These are phyloP conservation scores for Gopherus flavomarginatus DNA, from an alignment of 2,113 vertebrate genomes.

Conservation along the genomic window DNA sequence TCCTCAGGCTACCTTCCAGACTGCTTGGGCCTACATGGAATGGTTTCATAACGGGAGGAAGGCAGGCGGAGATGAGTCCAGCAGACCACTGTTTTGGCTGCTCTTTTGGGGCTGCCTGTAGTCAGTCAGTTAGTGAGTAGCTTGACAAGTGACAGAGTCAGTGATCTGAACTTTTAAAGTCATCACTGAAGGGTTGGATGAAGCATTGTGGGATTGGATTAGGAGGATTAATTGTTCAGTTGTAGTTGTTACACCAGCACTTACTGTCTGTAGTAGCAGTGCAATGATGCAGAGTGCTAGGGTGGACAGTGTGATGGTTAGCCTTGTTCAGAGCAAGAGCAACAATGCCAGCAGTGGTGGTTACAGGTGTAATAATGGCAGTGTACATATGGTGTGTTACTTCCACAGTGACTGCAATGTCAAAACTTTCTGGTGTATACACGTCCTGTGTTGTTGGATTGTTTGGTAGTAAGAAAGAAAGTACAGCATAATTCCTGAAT, in stretches of 20 bases:
- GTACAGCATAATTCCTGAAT: background rate
- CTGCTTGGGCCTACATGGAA: background rate
- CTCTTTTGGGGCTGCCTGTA: background rate
- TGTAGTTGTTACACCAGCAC: background rate
- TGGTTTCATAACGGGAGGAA: background rate
- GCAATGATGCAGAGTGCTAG: too few relatives aligned
- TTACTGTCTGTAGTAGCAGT: too few relatives aligned
- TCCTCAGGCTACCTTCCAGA: too few relatives aligned
- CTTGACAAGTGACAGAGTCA: background rate
- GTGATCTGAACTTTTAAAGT: background rate
- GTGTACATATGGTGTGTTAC: too few relatives aligned
- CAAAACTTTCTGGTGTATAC: too few relatives aligned
- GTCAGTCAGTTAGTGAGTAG: background rate
- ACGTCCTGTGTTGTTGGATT: too few relatives aligned
- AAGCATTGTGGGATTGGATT: background rate
- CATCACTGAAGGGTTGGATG: accelerated
- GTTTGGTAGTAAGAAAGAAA: background rate
- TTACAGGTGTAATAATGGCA: too few relatives aligned
- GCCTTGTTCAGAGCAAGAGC: too few relatives aligned
- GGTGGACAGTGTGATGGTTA: too few relatives aligned
- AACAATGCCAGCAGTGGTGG: too few relatives aligned
- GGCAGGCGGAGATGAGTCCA: background rate
- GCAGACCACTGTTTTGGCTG: background rate
- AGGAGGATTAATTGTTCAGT: background rate
- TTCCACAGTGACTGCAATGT: too few relatives aligned